A percentile compares a stretch with the other conserved stretches of the same genome.
Conservation (phyloP, 2,113 vertebrate species). For the Bombycilla garrulus region DNA sequence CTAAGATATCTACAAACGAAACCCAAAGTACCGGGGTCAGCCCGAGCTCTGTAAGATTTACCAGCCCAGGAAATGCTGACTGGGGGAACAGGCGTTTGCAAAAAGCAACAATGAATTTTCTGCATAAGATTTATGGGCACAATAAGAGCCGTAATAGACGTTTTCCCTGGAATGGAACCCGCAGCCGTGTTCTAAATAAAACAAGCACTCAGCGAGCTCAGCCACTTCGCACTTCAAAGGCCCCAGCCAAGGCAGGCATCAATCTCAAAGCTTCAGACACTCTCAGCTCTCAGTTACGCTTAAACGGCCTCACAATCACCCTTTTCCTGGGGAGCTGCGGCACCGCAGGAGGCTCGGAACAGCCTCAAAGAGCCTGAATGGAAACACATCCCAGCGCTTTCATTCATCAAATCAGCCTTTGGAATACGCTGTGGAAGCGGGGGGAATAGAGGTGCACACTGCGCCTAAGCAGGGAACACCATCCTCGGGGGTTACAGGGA, state of each 20-base stretch:
- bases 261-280: neutral
- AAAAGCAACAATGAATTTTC: neutral
- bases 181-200: neutral
- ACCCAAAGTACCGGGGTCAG: accelerated
- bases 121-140: neutral
- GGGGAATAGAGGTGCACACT: neutral
- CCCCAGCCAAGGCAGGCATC: neutral
- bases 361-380: neutral
- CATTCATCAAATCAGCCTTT: neutral
- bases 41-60: neutral
- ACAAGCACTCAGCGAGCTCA: neutral
- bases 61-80: neutral
- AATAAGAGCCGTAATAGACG: neutral
- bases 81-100: neutral
- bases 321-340: neutral
- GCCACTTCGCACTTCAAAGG: neutral
- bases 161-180: neutral
- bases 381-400: neutral
- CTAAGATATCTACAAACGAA: neutral
- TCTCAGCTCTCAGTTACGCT: neutral
- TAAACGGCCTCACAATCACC: neutral
- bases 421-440: neutral
- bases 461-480: neutral
- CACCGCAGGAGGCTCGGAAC: neutral
- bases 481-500: neutral